phyloP scores from a whole-genome alignment of 92 coral and sea anemone species.

The Actinernus sp. region DNA sequence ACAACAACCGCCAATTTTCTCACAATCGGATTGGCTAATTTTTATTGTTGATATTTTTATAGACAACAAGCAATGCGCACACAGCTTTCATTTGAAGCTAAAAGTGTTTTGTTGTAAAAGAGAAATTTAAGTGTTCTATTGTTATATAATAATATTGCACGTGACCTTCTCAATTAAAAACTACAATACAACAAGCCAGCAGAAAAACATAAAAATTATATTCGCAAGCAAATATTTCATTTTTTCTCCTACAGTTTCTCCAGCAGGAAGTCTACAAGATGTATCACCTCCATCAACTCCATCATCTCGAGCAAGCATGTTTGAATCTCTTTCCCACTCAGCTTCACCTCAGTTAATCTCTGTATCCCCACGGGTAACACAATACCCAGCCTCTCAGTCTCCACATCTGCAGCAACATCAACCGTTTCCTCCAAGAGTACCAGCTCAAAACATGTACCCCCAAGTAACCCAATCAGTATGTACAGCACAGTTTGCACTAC shows the following conservation, averaged over 20 bases:
- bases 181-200: too few relatives aligned
- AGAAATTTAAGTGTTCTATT: neutral
- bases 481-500: constrained; percentile 60
- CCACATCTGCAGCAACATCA: constrained; percentile 73
- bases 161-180: too few relatives aligned
- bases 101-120: too few relatives aligned
- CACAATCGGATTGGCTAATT: neutral
- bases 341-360: constrained; percentile 89
- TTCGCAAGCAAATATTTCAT: too few relatives aligned
- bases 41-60: neutral
- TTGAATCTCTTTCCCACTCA: constrained; percentile 70
- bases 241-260: constrained; percentile 70
- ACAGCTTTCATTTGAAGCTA: too few relatives aligned
- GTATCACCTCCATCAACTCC: constrained; percentile 99
- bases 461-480: constrained; percentile 63
- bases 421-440: constrained; percentile 56
- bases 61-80: too few relatives aligned
- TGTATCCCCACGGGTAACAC: constrained; percentile 78
- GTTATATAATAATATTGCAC: too few relatives aligned
- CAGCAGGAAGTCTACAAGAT: constrained; percentile 94
- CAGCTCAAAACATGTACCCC: constrained; percentile 47
- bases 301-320: constrained; percentile 76
- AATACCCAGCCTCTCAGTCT: constrained; percentile 70
- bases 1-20: too few relatives aligned
- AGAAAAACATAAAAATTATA: too few relatives aligned